phyloP scores from a whole-genome alignment of 2,113 vertebrate species.

The Sphaerodactylus townsendi region DNA sequence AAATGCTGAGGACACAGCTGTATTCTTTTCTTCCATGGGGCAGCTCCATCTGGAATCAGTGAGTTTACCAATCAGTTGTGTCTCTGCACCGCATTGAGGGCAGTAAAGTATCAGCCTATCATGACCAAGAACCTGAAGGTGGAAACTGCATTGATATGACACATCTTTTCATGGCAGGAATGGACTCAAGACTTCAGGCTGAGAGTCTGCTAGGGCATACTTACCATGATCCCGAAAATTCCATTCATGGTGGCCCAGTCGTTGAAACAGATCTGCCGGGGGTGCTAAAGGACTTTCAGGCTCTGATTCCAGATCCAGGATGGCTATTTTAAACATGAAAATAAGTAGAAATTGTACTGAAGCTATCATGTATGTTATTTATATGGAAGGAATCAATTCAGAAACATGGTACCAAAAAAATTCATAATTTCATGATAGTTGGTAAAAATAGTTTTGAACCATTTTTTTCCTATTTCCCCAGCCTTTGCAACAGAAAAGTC shows the following conservation, averaged over 20 bases:
- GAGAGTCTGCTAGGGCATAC: accelerated
- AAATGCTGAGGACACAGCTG: no score
- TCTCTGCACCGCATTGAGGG: no score
- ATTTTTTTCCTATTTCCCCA: no score
- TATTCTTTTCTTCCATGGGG: no score
- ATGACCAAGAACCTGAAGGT: no score
- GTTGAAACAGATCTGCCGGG: conserved; percentile 72
- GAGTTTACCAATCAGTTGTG: no score
- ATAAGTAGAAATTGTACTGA: neutral
- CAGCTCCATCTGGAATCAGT: no score
- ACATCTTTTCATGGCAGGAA: neutral
- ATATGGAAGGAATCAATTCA: no score
- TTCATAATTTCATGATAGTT: neutral
- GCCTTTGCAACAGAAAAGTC: no score
- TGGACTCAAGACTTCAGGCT: no score
- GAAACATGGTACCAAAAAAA: neutral
- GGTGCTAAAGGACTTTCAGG: conserved; percentile 66
- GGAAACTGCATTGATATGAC: neutral
- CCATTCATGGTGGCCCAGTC: conserved; percentile 57
- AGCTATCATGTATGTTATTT: neutral
- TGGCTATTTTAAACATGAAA: conserved; percentile 29
- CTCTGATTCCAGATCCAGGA: conserved; percentile 67
- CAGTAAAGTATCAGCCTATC: no score
- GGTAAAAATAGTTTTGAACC: neutral
- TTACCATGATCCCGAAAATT: conserved; percentile 50